Base-by-base conservation (phyloP, 2,888 invertebrate species). In the Euproctis similis region DNA sequence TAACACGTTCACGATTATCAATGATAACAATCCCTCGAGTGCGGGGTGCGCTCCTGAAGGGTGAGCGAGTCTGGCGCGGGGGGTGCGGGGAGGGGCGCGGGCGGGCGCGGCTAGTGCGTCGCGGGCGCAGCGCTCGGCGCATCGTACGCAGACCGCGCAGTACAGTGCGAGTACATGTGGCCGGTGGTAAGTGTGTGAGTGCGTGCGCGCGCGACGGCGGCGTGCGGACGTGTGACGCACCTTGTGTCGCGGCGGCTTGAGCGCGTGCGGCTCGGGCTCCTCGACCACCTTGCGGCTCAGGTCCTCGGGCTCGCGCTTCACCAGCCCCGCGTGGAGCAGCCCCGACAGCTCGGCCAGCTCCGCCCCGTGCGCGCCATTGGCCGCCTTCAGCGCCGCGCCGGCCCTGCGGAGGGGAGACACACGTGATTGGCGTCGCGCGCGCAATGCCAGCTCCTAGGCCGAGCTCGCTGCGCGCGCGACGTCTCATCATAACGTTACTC, bases 301-400 rank as follows among this genome's bases (percentile, higher is more conserved):
- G 74, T 93, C 93, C 85, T 92, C 92, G 59, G 92, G 92, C 78
- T 92, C 93, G 70, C 92, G 88, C 84, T 92, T 92, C 72, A 92
- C 90, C 68, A 88, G 87, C 65, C 88, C 88, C 69, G 88, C 86
- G 76, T 87, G 87, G 49, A 88, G 86, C 76, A 88, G 87, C 52
- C 85, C 84, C 69, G 82, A 85, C 67, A 82, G 86, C 65, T 85
- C 86, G 74, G 72, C 88, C 87, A 87, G 88, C 87, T 88, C 89
- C 88, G 84, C 88, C 87, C 73, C 88, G 87, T 80, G 82, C 75
- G 88, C 86, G 72, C 89, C 89, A 87, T 89, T 89, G 87, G 89
- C 82, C 67, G 88, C 85, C 76, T 88, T 89, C 74, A 89, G 85
- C 41, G 78, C 55, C 37, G 66, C 75, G 78, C 85, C 81, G 75